Conservation (phyloP, 2,888 invertebrate genomes). For the Agrenia bidenticulata region DNA sequence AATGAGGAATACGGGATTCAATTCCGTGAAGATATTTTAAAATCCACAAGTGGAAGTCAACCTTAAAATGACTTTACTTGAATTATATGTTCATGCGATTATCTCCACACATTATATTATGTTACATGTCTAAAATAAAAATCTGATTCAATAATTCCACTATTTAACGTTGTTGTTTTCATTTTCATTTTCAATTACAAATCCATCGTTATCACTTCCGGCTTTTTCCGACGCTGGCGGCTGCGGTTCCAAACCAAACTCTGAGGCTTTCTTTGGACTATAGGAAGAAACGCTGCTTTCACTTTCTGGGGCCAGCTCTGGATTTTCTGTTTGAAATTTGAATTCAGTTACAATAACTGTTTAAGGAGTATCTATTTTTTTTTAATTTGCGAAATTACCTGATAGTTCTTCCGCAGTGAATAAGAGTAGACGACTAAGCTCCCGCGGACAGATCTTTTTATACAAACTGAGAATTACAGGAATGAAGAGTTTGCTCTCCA, state of each 20-base stretch:
- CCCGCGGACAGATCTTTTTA: constrained; percentile 37
- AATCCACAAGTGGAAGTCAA: no score
- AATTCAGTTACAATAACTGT: not conserved
- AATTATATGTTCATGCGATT: no score
- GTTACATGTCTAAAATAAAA: no score
- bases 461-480: constrained; percentile 45
- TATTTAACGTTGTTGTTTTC: no score
- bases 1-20: constrained; percentile 15
- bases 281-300: no score
- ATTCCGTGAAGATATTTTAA: constrained; percentile 13
- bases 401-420: constrained; percentile 37
- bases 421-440: constrained; percentile 35
- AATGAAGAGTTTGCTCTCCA: constrained; percentile 45
- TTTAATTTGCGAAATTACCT: no score
- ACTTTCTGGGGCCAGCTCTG: not conserved
- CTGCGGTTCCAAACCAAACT: no score
- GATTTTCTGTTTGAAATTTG: constrained; percentile 1
- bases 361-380: no score
- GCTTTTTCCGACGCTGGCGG: not conserved
- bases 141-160: no score
- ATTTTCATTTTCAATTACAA: no score
- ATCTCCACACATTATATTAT: no score
- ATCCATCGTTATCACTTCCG: not conserved
- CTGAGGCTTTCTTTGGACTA: no score
- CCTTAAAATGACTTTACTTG: not conserved